Conservation (phyloP, 2,113 vertebrate species). For the Ornithorhynchus anatinus region DNA sequence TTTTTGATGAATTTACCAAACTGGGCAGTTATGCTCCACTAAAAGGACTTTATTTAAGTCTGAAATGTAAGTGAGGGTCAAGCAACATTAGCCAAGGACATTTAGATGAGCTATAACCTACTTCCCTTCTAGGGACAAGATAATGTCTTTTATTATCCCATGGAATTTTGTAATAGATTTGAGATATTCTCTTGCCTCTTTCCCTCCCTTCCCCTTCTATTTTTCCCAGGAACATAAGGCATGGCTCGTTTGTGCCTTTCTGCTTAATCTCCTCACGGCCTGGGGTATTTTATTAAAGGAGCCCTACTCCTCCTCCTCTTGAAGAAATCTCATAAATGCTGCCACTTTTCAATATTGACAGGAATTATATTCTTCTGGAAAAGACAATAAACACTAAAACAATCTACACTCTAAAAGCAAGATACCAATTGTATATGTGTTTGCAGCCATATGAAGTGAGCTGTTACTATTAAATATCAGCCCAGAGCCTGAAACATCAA, state of each 20-base stretch:
- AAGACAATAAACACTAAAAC: background rate
- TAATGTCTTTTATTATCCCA: slow-evolving; percentile 35
- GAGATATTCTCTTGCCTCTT: background rate
- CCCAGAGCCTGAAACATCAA: too few relatives aligned
- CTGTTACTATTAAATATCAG: too few relatives aligned
- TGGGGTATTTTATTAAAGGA: background rate
- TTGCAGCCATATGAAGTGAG: too few relatives aligned
- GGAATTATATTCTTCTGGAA: slow-evolving; percentile 15
- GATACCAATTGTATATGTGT: slow-evolving; percentile 11
- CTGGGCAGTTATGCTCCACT: background rate
- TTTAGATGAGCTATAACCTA: slow-evolving; percentile 14
- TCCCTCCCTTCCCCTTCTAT: background rate
- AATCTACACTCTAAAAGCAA: slow-evolving; percentile 4
- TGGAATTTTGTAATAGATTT: slow-evolving; percentile 5
- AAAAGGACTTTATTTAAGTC: slow-evolving; percentile 9
- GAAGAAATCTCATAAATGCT: background rate
- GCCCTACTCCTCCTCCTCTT: slow-evolving; percentile 2
- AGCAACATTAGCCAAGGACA: slow-evolving; percentile 28
- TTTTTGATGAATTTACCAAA: background rate
- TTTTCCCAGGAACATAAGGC: background rate
- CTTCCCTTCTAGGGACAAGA: background rate
- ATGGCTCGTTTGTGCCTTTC: background rate
- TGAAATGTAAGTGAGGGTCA: background rate
- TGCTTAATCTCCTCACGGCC: slow-evolving; percentile 8
- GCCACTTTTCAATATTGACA: background rate